Evolutionary conservation across 2,113 vertebrate species (phyloP).

Genomic region (Nanorana parkeri): DNA sequence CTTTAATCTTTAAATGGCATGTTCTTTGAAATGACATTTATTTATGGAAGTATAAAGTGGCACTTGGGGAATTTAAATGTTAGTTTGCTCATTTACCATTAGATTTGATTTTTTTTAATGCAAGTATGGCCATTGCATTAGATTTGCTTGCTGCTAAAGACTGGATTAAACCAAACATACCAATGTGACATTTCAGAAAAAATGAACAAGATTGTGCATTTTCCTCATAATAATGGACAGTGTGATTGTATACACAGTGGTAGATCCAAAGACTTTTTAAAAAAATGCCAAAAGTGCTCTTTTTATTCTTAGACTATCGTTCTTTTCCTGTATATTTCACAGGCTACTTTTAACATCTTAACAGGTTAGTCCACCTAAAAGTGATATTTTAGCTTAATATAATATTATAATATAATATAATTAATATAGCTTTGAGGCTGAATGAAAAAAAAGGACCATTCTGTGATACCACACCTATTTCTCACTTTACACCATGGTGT

Average conservation of each 20-base stretch:
- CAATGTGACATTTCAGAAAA: conserved; percentile 28
- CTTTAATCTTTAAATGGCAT: conserved; percentile 2
- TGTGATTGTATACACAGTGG: neutral
- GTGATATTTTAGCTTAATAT: too few relatives aligned
- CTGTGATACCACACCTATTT: too few relatives aligned
- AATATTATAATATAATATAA: too few relatives aligned
- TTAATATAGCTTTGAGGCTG: too few relatives aligned
- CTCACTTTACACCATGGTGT: too few relatives aligned
- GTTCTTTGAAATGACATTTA: conserved; percentile 7
- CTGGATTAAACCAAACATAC: conserved; percentile 11
- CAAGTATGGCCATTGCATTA: neutral
- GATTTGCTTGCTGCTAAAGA: conserved; percentile 4
- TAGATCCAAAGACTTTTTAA: neutral
- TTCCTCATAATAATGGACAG: neutral
- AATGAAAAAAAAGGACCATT: too few relatives aligned
- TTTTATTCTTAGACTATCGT: too few relatives aligned
- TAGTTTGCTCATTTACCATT: too few relatives aligned
- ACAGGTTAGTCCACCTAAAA: too few relatives aligned
- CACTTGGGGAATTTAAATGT: too few relatives aligned
- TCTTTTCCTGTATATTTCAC: too few relatives aligned
- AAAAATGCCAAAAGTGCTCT: neutral
- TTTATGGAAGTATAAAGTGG: conserved; percentile 23
- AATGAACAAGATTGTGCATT: conserved; percentile 1
- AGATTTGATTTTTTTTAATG: neutral
- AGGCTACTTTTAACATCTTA: too few relatives aligned